Percentiles rank a stretch among this genome's conserved stretches.
Conservation (phyloP, 2,888 invertebrate genomes). For the Cyaniris semiargus region DNA sequence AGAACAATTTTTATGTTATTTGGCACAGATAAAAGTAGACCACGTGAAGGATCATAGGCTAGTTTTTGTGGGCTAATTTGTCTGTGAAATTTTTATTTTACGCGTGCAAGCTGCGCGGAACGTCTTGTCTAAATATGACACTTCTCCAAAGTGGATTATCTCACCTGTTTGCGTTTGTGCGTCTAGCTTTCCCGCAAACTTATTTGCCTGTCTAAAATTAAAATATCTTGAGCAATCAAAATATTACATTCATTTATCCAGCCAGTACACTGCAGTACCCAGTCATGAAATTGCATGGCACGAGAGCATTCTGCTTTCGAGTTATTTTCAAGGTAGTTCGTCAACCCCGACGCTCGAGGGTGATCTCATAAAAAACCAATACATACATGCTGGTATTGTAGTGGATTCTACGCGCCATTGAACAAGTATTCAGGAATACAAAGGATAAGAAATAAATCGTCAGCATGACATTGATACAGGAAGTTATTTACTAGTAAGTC, state of each 20-base stretch:
- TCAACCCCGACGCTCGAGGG: background rate
- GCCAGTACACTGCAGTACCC: background rate
- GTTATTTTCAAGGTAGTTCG: slow-evolving; percentile 18
- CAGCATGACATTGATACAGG: background rate
- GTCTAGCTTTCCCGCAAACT: too few relatives aligned
- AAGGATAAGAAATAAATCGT: slow-evolving; percentile 9
- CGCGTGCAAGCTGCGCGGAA: too few relatives aligned
- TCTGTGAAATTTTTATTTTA: too few relatives aligned
- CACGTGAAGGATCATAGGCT: too few relatives aligned
- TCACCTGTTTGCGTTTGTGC: too few relatives aligned
- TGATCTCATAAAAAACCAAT: slow-evolving; percentile 10
- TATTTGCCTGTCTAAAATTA: background rate
- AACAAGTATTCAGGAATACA: background rate
- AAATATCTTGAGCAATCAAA: background rate
- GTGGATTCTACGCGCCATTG: slow-evolving; percentile 1
- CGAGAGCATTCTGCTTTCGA: background rate
- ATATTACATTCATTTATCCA: background rate
- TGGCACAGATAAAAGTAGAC: too few relatives aligned
- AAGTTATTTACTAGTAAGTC: background rate
- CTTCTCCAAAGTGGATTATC: too few relatives aligned
- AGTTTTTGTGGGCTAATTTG: too few relatives aligned
- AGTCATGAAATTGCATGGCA: background rate
- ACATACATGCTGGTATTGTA: background rate
- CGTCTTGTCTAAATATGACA: too few relatives aligned
- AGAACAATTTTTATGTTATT: too few relatives aligned